phyloP scores from a whole-genome alignment of 2,888 invertebrate species.

The Thera obeliscata region DNA sequence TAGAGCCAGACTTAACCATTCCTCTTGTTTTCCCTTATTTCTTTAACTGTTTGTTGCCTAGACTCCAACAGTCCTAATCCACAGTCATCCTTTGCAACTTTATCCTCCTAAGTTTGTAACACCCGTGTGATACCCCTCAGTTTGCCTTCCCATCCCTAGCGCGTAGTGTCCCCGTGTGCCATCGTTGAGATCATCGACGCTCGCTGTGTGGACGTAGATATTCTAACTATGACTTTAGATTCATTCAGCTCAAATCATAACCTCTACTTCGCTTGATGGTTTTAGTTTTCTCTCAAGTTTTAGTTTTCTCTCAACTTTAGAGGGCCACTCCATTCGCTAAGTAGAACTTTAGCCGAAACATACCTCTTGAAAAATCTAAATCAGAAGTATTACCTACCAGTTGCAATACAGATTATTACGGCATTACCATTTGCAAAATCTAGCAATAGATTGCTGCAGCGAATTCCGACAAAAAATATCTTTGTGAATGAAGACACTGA shows the following conservation, averaged over 20 bases:
- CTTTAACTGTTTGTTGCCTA: background rate
- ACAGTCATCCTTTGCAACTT: constrained; percentile 7
- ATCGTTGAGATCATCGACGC: constrained; percentile 30
- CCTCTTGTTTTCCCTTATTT: background rate
- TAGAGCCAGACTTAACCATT: background rate
- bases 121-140: constrained; percentile 31
- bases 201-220: constrained; percentile 28
- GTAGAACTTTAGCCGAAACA: background rate
- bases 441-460: constrained; percentile 24
- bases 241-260: constrained; percentile 18
- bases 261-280: constrained; percentile 10
- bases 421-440: constrained; percentile 22
- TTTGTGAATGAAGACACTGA: background rate
- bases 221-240: constrained; percentile 20
- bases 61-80: background rate
- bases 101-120: constrained; percentile 29
- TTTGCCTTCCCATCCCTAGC: constrained; percentile 34
- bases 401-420: constrained; percentile 21
- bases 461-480: background rate
- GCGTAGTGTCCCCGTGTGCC: constrained; percentile 37
- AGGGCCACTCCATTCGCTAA: background rate
- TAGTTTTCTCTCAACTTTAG: background rate
- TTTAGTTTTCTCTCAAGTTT: background rate
- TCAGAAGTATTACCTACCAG: background rate
- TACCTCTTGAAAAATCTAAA: background rate